phyloP scores from a whole-genome alignment of 2,113 vertebrate species.

The Etheostoma spectabile region DNA sequence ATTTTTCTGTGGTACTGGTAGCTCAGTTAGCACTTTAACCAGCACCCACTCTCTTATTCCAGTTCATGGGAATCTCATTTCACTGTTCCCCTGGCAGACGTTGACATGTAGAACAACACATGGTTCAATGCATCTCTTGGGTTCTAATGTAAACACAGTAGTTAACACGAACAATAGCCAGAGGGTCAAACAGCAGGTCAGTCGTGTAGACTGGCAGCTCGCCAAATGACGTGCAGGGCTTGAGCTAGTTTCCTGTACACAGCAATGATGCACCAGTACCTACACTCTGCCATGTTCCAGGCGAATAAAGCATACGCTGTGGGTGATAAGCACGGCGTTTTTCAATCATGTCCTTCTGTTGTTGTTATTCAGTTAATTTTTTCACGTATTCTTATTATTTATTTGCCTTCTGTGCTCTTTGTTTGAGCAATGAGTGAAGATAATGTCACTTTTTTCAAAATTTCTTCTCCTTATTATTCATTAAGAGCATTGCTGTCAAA shows the following conservation, averaged over 20 bases:
- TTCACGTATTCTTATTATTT: not conserved
- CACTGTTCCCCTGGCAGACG: conserved; percentile 28
- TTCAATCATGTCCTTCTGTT: conserved; percentile 47
- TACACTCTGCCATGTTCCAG: conserved; percentile 23
- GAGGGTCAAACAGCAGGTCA: conserved; percentile 64
- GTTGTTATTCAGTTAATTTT: conserved; percentile 33
- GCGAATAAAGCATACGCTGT: conserved; percentile 24
- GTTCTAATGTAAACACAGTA: conserved; percentile 65
- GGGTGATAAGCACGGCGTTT: conserved; percentile 15
- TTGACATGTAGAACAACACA: conserved; percentile 35
- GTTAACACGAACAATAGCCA: conserved; percentile 63
- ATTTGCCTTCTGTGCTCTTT: not conserved
- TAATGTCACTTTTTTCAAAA: not conserved
- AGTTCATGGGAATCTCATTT: conserved; percentile 17
- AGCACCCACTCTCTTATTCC: not conserved
- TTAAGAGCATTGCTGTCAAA: not conserved
- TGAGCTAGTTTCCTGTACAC: conserved; percentile 38
- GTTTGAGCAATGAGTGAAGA: not conserved
- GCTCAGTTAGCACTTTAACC: conserved; percentile 27
- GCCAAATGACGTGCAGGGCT: conserved; percentile 64
- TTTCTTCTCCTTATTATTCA: not conserved
- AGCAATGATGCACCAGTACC: conserved; percentile 15
- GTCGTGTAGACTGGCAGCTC: conserved; percentile 39
- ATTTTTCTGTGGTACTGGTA: not conserved
- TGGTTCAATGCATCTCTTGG: conserved; percentile 41